Evolutionary conservation across 2,888 invertebrate species (phyloP).

Genomic region (Alcis repandata): DNA sequence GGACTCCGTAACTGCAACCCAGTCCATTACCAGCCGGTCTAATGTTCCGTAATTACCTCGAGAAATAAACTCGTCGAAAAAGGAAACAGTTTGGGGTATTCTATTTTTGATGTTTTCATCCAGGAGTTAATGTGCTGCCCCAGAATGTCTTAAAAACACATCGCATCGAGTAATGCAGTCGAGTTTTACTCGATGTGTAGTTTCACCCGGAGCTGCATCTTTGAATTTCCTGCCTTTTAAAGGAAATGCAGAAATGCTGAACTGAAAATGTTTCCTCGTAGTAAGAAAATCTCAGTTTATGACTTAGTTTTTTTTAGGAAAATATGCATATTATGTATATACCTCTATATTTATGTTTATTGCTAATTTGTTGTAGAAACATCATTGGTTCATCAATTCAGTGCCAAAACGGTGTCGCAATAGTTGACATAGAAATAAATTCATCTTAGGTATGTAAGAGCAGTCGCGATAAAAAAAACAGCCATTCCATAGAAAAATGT

Average conservation of each 20-base stretch:
- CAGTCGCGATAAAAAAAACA: no score
- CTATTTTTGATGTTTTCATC: slow-evolving; percentile 37
- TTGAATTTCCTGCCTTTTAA: not conserved
- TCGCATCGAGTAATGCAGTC: slow-evolving; percentile 6
- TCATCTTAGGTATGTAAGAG: no score
- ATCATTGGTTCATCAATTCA: no score
- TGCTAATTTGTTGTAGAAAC: no score
- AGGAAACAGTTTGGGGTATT: slow-evolving; percentile 26
- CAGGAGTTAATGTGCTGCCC: slow-evolving; percentile 13
- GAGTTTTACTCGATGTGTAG: no score
- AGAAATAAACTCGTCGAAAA: slow-evolving; percentile 18
- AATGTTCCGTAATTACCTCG: slow-evolving; percentile 25
- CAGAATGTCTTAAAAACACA: slow-evolving; percentile 22
- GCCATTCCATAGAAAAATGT: no score
- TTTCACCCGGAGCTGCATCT: not conserved
- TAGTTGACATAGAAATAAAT: no score
- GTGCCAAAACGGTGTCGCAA: no score
- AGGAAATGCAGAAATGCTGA: not conserved
- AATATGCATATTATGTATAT: no score
- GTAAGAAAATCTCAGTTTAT: no score
- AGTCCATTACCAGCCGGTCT: slow-evolving; percentile 14
- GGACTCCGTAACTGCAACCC: slow-evolving; percentile 14
- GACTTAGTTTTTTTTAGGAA: no score
- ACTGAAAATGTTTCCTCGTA: not conserved
- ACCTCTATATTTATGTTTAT: no score